Evolutionary conservation across 2,113 vertebrate genomes (phyloP).

Genomic region (Bufo bufo): DNA sequence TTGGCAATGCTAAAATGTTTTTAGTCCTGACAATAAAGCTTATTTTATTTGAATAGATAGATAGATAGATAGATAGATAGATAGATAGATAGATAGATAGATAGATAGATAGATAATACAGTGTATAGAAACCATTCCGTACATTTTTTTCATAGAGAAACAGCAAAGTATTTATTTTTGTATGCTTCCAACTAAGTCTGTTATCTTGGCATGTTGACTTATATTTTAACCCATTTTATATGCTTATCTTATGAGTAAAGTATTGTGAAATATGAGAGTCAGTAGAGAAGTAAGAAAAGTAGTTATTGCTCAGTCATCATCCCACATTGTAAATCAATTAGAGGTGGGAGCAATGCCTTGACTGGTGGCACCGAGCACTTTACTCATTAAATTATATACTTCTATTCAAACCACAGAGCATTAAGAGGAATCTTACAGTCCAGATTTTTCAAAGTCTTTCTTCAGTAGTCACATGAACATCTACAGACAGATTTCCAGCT

Average conservation of each 20-base stretch:
- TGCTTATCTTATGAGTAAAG: not conserved
- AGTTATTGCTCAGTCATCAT: not conserved
- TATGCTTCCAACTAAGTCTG: no score
- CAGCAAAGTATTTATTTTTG: no score
- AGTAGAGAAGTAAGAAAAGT: not conserved
- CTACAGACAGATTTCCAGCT: not conserved
- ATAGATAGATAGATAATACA: no score
- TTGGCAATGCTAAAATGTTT: no score
- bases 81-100: no score
- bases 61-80: no score
- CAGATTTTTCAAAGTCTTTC: conserved; percentile 4
- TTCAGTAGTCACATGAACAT: not conserved
- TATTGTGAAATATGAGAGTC: not conserved
- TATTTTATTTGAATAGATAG: no score
- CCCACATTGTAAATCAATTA: conserved; percentile 1
- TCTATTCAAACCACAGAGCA: conserved; percentile 34
- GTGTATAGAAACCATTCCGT: no score
- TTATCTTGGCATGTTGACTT: no score
- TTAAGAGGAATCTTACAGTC: conserved; percentile 5
- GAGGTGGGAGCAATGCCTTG: conserved; percentile 35
- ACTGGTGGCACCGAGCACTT: not conserved
- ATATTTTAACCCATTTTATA: no score
- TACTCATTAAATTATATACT: conserved; percentile 26
- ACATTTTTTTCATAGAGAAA: no score
- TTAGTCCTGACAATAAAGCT: no score